Evolutionary conservation across 1,140 invertebrate species (phyloP).

Genomic region (Diplogasteroides magnus): DNA sequence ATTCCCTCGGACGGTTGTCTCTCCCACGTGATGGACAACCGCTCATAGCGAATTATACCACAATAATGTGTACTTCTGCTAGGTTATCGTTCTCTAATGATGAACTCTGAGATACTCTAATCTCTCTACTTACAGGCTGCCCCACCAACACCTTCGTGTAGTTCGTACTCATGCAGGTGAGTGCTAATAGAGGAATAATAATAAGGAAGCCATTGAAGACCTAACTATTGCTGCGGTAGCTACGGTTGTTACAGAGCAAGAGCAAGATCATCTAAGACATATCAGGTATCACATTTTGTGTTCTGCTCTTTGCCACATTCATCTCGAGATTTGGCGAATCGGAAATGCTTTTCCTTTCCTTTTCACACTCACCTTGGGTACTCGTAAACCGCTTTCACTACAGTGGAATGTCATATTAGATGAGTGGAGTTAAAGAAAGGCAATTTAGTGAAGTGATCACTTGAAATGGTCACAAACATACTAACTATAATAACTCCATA

Average conservation of each 20-base stretch:
- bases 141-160: constrained; percentile 14
- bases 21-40: too few relatives aligned
- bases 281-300: background rate
- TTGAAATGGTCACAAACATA: background rate
- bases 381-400: too few relatives aligned
- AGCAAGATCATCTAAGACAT: background rate
- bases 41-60: background rate
- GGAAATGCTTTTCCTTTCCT: background rate
- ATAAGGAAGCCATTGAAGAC: background rate
- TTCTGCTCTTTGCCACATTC: background rate
- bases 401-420: too few relatives aligned
- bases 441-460: background rate
- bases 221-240: constrained; percentile 23
- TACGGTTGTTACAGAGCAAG: constrained; percentile 24
- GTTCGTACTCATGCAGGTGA: background rate
- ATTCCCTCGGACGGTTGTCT: too few relatives aligned
- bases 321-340: background rate
- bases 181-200: constrained; percentile 5
- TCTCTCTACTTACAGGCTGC: constrained; percentile 5
- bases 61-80: background rate
- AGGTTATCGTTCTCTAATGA: constrained; percentile 31
- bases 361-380: background rate
- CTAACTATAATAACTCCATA: background rate
- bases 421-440: too few relatives aligned
- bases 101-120: constrained; percentile 27